Evolutionary conservation across 1,140 invertebrate species (phyloP).

Genomic region (Platorchestia sp.): DNA sequence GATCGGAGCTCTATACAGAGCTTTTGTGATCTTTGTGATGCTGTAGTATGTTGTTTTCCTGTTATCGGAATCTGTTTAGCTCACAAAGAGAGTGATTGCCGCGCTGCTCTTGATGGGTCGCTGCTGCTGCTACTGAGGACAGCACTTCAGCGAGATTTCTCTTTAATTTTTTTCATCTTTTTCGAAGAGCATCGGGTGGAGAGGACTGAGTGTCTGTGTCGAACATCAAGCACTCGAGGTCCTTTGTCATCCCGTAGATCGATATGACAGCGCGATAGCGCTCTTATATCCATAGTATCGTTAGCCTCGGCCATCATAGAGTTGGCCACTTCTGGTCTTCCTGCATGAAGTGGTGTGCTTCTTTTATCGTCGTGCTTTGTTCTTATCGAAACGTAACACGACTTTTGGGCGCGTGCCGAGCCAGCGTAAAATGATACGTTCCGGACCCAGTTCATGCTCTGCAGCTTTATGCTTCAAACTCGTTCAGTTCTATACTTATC

Average conservation of each 20-base stretch:
- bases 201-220: constrained; percentile 8
- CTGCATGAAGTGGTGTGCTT: background rate
- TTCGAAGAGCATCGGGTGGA: background rate
- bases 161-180: background rate
- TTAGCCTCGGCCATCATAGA: constrained; percentile 18
- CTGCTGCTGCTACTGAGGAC: background rate
- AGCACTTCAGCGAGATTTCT: background rate
- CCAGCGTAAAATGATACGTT: background rate
- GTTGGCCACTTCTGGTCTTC: background rate
- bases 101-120: background rate
- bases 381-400: constrained; percentile 11
- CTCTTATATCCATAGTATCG: background rate
- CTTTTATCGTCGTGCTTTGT: constrained; percentile 32
- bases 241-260: constrained; percentile 34
- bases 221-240: constrained; percentile 38
- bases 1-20: constrained; percentile 35
- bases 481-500: background rate
- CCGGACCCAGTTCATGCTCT: background rate
- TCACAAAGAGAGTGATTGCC: background rate
- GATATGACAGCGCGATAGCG: constrained; percentile 29
- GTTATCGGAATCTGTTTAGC: constrained; percentile 53
- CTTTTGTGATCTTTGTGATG: constrained; percentile 40
- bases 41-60: constrained; percentile 49
- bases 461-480: background rate
- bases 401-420: background rate